phyloP scores from a whole-genome alignment of 2,888 invertebrate species.

The Macrosoma leucophasiata region DNA sequence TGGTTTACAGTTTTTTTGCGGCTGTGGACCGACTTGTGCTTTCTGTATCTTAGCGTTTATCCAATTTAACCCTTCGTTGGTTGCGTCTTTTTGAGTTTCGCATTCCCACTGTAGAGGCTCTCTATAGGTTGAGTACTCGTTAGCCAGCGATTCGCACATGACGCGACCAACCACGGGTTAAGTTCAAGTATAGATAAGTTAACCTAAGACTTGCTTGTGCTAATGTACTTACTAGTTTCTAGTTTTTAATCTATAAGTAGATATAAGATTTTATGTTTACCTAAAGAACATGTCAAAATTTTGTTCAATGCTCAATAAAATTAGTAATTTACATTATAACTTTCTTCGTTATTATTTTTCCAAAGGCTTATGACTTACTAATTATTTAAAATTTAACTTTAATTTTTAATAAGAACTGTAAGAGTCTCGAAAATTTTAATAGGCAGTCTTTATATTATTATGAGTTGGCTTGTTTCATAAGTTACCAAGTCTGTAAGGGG shows the following conservation, averaged over 20 bases:
- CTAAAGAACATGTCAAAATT: constrained; percentile 4
- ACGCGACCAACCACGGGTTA: too few relatives aligned
- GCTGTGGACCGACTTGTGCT: too few relatives aligned
- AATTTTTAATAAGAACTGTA: constrained; percentile 2
- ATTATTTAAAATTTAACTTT: constrained; percentile 1
- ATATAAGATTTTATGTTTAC: constrained; percentile 1
- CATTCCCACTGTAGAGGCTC: too few relatives aligned
- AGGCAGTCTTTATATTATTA: background rate
- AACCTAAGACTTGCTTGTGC: constrained; percentile 1
- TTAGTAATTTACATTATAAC: background rate
- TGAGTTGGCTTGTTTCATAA: background rate
- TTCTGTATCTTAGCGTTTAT: too few relatives aligned
- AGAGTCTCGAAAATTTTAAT: constrained; percentile 5
- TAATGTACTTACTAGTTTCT: constrained; percentile 6
- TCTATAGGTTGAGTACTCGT: too few relatives aligned
- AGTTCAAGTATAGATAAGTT: constrained; percentile 1
- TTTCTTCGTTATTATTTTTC: constrained; percentile 1
- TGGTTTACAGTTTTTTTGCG: too few relatives aligned
- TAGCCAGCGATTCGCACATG: too few relatives aligned
- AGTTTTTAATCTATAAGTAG: constrained; percentile 6
- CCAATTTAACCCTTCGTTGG: too few relatives aligned
- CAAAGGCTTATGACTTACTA: background rate
- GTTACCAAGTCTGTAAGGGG: background rate
- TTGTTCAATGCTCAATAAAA: constrained; percentile 4
- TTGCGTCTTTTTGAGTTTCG: too few relatives aligned